Conservation (phyloP, 2,113 vertebrate genomes). For the Piaya cayana region DNA sequence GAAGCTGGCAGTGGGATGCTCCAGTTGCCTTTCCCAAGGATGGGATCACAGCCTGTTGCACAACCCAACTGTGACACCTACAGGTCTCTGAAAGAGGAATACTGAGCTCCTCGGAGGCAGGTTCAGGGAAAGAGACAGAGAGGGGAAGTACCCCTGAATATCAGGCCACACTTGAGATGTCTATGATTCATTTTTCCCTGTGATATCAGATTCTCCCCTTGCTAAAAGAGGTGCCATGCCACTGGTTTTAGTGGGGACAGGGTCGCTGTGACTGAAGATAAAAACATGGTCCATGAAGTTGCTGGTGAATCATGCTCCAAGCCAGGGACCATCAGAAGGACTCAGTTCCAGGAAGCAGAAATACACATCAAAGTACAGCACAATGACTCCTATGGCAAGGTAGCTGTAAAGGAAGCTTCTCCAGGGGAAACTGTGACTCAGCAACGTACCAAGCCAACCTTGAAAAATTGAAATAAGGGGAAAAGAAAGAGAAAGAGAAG, state of each 20-base stretch:
- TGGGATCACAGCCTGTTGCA: not conserved
- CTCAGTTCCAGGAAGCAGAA: not conserved
- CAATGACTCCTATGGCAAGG: not conserved
- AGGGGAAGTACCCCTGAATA: not conserved
- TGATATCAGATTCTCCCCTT: not conserved
- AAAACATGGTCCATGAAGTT: not conserved
- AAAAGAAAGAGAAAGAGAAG: not conserved
- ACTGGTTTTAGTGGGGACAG: not conserved
- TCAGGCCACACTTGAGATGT: not conserved
- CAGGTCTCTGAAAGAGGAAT: slow-evolving; percentile 24
- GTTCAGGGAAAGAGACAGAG: not conserved
- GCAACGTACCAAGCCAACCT: not conserved
- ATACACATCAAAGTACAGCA: not conserved
- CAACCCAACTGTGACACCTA: slow-evolving; percentile 42
- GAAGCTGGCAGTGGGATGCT: not conserved
- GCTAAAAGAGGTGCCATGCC: not conserved
- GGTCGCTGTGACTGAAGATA: not conserved
- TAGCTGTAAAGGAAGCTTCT: not conserved
- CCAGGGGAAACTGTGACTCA: not conserved
- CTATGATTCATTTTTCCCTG: not conserved
- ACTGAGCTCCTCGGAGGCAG: not conserved
- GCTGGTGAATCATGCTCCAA: not conserved
- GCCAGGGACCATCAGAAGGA: not conserved
- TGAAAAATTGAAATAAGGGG: not conserved
- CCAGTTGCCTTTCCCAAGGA: not conserved